A percentile compares a stretch with the other conserved stretches of the same genome.
Evolutionary conservation across 2,113 vertebrate species (phyloP).

Genomic region (Tauraco erythrolophus): DNA sequence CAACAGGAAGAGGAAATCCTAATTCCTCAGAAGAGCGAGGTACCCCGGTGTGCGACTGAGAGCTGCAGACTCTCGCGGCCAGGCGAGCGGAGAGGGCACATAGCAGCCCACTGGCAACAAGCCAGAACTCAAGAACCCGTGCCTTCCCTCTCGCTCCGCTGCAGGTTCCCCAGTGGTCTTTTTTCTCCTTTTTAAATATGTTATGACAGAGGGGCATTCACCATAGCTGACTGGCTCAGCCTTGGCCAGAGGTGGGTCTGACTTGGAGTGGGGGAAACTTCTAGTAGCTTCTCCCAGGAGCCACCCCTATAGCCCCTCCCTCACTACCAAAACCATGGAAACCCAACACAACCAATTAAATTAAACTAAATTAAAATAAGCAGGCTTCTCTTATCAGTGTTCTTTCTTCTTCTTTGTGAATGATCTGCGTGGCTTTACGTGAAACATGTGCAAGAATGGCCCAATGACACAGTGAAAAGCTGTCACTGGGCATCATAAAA

Average conservation of each 20-base stretch:
- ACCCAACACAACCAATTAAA: background rate
- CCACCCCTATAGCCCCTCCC: no score
- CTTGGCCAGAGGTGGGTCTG: no score
- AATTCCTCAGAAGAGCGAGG: accelerated
- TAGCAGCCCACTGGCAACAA: background rate
- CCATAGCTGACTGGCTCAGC: no score
- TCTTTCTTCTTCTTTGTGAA: background rate
- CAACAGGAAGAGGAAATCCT: background rate
- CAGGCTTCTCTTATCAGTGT: background rate
- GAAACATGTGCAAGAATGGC: background rate
- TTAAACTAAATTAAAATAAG: constrained; percentile 4
- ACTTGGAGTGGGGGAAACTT: no score
- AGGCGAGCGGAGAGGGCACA: background rate
- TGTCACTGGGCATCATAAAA: background rate
- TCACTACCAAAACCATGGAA: no score
- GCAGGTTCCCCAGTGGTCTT: no score
- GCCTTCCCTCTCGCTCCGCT: no score
- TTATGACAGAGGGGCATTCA: no score
- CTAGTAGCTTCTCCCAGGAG: no score
- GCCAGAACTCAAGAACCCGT: background rate
- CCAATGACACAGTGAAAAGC: background rate
- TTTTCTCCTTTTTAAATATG: no score
- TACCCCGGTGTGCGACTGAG: accelerated
- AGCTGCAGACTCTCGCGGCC: background rate
- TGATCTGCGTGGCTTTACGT: background rate